A percentile compares a stretch with the other conserved stretches of the same genome.
These are phyloP conservation scores for Otolemur garnettii DNA, from an alignment of 2,113 vertebrate species.

Conservation along the genomic window DNA sequence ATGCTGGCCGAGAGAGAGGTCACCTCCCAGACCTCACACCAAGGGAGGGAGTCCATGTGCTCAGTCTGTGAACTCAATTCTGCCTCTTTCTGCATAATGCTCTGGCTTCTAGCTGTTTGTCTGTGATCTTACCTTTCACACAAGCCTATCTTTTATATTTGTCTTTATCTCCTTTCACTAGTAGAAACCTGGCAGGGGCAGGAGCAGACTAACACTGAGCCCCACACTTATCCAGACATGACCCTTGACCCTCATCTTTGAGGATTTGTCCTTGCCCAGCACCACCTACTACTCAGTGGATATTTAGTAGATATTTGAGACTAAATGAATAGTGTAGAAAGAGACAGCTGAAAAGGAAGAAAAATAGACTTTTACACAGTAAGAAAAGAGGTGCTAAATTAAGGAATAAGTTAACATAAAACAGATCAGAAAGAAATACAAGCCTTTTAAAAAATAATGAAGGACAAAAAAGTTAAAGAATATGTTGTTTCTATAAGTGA, in stretches of 20 bases:
- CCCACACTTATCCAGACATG: neutral
- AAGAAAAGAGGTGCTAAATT: neutral
- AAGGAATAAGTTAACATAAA: constrained; percentile 7
- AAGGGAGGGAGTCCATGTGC: neutral
- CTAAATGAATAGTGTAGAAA: neutral
- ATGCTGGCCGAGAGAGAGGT: neutral
- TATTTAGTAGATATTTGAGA: neutral
- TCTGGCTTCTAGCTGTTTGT: neutral
- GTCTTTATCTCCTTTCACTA: neutral
- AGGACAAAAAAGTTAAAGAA: neutral
- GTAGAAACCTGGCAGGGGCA: neutral
- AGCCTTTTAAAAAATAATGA: neutral
- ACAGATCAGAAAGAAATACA: neutral
- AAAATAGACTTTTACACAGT: neutral
- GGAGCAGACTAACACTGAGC: neutral
- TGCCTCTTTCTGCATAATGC: neutral
- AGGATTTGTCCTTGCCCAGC: neutral
- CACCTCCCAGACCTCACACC: neutral
- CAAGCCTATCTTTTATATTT: neutral
- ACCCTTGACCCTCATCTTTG: neutral
- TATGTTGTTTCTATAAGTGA: neutral
- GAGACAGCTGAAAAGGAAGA: neutral
- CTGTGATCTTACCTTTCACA: neutral
- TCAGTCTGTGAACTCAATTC: neutral
- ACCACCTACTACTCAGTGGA: neutral